These are phyloP conservation scores for Cenopis cana DNA, from an alignment of 2,888 invertebrate genomes.

Conservation along the genomic window DNA sequence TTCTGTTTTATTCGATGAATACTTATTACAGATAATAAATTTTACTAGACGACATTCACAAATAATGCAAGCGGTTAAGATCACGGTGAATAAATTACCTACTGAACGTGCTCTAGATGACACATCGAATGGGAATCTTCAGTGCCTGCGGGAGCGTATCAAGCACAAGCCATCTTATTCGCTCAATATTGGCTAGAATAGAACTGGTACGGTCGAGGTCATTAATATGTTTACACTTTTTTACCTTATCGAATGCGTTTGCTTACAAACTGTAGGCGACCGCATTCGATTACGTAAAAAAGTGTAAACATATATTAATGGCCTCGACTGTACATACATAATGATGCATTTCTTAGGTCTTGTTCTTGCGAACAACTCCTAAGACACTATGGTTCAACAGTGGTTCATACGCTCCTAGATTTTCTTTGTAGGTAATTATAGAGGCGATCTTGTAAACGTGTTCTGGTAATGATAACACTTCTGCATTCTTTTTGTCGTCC, in stretches of 20 bases:
- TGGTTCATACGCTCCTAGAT: too few species aligned
- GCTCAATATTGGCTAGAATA: not conserved
- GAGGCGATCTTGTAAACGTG: not conserved
- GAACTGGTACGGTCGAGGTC: too few species aligned
- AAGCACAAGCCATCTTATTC: not conserved
- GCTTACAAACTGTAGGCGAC: too few species aligned
- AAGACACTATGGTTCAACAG: too few species aligned
- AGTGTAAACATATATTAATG: too few species aligned
- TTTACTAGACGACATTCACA: not conserved
- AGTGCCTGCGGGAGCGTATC: not conserved
- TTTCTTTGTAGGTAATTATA: too few species aligned
- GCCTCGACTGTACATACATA: too few species aligned
- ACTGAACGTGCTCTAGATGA: not conserved
- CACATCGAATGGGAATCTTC: not conserved
- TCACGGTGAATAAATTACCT: not conserved
- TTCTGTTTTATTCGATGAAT: not conserved
- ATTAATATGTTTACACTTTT: too few species aligned
- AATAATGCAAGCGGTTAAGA: not conserved
- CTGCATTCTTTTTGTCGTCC: not conserved
- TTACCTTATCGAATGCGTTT: too few species aligned
- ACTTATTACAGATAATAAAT: not conserved
- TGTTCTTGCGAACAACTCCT: too few species aligned
- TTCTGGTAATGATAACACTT: not conserved
- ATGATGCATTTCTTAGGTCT: too few species aligned
- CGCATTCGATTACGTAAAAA: too few species aligned